Base-by-base conservation (phyloP, 1,140 invertebrate genomes). In the Apolygus lucorum region DNA sequence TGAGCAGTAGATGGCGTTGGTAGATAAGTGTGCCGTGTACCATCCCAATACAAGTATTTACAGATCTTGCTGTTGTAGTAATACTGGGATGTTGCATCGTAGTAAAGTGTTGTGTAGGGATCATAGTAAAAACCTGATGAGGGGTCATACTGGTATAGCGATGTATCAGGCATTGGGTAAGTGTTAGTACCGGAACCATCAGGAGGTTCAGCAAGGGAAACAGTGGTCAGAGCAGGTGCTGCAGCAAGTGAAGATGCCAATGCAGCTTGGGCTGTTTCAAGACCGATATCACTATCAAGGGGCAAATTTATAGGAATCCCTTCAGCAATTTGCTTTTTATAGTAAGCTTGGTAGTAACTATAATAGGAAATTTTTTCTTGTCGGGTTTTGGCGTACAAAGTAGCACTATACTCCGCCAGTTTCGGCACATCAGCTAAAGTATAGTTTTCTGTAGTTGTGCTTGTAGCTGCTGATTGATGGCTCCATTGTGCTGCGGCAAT, bases 101-200 rank as follows among this genome's bases (percentile, higher is more conserved):
- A 99, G 78, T 99, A 99, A 2, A 98, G 83, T 2, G 91, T 90
- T 13, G 95, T 98, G 1, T 83, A 82, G 0, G 93, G 86, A 81
- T 99, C 96, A 79, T 96, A 99, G 77, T 98, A 98, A 77, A 96
- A 99, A 0, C 95, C 95, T 14, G 94, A 97, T 0, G 88, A 86
- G 78, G 95, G 93, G 79, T 99, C 96, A 79, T 95, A 97, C 74
- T 95, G 88, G 78, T 96, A 99, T 14, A 88, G 89, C 70, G 88
- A 88, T 1, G 91, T 87, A 86, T 99, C 95, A 24, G 96, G 96
- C 49, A 88, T 79, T 74, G 73, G 69, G 26, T 76, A 75, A 11
- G 69, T 72, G 49, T 28, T 64, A 24, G 64, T 70, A 86, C 89
- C 90, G 59, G 21, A 78, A 68, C 71, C 81, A 79, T 73, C 72